Conservation (phyloP, 2,113 vertebrate species). For the Odontophorus gujanensis region DNA sequence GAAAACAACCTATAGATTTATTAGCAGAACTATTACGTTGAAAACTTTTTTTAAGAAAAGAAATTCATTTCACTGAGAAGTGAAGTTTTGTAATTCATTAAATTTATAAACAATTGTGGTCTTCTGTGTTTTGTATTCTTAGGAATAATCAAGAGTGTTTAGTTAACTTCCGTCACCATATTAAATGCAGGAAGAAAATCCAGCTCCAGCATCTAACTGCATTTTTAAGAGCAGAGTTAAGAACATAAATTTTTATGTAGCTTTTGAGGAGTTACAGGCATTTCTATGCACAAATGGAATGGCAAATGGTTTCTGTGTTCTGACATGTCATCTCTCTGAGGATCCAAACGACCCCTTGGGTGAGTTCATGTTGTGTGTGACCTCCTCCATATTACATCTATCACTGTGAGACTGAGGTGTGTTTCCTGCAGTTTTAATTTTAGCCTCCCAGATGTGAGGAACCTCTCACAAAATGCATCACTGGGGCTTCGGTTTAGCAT, state of each 20-base stretch:
- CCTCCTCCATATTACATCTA: not conserved
- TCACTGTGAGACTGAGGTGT: not conserved
- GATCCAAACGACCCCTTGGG: not conserved
- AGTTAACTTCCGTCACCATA: not conserved
- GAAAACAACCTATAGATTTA: not conserved
- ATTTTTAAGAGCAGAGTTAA: not conserved
- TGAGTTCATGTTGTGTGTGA: not conserved
- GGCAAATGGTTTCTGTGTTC: accelerated
- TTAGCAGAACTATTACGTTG: not conserved
- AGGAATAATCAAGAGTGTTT: too few relatives aligned
- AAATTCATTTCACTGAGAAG: not conserved
- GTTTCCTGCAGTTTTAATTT: not conserved
- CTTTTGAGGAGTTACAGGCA: accelerated
- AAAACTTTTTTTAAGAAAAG: not conserved
- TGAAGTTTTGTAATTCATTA: constrained; percentile 33
- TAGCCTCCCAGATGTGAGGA: not conserved
- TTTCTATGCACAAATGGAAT: not conserved
- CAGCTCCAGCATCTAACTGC: accelerated
- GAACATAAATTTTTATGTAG: accelerated
- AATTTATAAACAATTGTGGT: not conserved
- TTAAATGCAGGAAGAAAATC: not conserved
- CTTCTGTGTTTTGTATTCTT: not conserved
- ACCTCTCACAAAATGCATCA: not conserved
- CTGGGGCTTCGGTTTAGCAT: accelerated
- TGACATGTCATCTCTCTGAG: not conserved